A percentile compares a stretch with the other conserved stretches of the same genome.
These are phyloP conservation scores for Tricholauxania praeusta DNA, from an alignment of 2,888 invertebrate species.

Conservation along the genomic window DNA sequence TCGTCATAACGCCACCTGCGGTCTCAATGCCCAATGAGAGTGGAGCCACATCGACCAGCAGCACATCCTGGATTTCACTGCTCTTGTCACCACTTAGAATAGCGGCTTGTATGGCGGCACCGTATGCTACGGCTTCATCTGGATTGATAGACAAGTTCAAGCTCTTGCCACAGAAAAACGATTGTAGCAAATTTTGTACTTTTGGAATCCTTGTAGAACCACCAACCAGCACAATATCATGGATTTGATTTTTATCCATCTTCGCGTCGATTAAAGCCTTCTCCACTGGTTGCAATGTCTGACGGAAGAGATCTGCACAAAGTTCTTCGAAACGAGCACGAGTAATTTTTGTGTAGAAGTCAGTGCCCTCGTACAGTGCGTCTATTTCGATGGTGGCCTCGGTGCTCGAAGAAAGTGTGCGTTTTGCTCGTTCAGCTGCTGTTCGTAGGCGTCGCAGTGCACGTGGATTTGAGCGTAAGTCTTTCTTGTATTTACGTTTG, in stretches of 20 bases:
- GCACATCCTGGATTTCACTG: conserved; percentile 79
- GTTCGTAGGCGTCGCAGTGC: conserved; percentile 78
- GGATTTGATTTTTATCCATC: conserved; percentile 79
- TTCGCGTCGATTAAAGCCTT: conserved; percentile 83
- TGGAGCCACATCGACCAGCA: conserved; percentile 77
- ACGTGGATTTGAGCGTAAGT: conserved; percentile 74
- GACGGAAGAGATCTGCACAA: conserved; percentile 78
- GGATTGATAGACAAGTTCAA: conserved; percentile 82
- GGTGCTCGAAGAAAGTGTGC: conserved; percentile 82
- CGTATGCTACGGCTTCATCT: conserved; percentile 84
- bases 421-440: conserved; percentile 82
- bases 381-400: conserved; percentile 82
- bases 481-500: conserved; percentile 81
- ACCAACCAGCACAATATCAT: conserved; percentile 85
- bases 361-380: conserved; percentile 78
- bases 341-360: conserved; percentile 79
- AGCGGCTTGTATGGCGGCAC: conserved; percentile 80
- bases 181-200: conserved; percentile 79
- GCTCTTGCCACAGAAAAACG: conserved; percentile 80
- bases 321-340: conserved; percentile 83
- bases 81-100: conserved; percentile 78
- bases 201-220: conserved; percentile 86
- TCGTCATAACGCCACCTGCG: conserved; percentile 84
- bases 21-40: conserved; percentile 82
- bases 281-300: conserved; percentile 82